These are phyloP conservation scores for Riparia riparia DNA, from an alignment of 2,113 vertebrate species.

Conservation along the genomic window DNA sequence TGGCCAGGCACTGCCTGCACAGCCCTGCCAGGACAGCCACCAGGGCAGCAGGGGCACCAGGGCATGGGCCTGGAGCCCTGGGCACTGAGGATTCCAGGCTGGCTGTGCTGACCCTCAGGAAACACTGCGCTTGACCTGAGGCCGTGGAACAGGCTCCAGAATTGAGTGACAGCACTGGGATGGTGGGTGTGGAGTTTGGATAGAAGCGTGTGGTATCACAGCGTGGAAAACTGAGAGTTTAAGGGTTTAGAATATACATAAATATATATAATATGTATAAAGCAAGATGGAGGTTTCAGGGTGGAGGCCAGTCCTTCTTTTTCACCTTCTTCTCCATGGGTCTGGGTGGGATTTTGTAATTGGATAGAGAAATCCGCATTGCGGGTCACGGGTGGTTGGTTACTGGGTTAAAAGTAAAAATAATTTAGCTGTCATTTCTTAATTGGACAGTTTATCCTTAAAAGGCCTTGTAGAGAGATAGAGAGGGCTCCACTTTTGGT, in stretches of 20 bases:
- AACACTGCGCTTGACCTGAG: background rate
- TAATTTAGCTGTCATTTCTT: background rate
- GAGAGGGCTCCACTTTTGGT: background rate
- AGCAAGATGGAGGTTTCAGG: background rate
- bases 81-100: background rate
- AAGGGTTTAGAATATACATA: background rate
- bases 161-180: background rate
- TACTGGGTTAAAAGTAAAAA: background rate
- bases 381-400: background rate
- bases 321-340: background rate
- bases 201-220: background rate
- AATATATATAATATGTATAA: background rate
- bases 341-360: background rate
- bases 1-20: background rate
- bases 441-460: background rate
- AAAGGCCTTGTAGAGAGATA: background rate
- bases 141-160: background rate
- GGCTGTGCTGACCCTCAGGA: background rate
- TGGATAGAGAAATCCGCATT: background rate
- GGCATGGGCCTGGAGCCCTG: background rate
- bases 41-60: background rate
- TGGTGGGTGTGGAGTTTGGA: background rate
- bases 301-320: background rate
- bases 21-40: background rate
- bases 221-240: background rate